phyloP scores from a whole-genome alignment of 2,797 vertebrate genomes.

The Helarctos malayanus region DNA sequence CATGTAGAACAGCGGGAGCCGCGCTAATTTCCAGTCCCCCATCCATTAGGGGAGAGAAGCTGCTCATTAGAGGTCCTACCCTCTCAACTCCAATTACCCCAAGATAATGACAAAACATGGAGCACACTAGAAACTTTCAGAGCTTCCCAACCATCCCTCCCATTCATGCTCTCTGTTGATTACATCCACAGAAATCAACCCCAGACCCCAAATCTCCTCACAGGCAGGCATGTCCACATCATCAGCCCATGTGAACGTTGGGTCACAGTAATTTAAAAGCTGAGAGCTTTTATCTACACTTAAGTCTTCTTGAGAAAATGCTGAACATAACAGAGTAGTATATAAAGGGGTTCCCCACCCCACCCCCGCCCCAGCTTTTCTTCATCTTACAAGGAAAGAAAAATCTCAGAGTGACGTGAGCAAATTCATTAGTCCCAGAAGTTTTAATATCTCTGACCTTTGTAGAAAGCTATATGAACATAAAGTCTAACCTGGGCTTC shows the following conservation, averaged over 20 bases:
- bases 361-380: neutral
- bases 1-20: conserved; percentile 69
- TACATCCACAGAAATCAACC: conserved; percentile 46
- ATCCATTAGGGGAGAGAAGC: conserved; percentile 68
- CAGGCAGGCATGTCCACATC: neutral
- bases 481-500: neutral
- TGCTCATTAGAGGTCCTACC: conserved; percentile 80
- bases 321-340: neutral
- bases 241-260: neutral
- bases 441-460: neutral
- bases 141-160: conserved; percentile 39
- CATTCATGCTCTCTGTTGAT: conserved; percentile 53
- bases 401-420: neutral
- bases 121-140: conserved; percentile 52
- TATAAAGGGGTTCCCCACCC: neutral
- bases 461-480: neutral
- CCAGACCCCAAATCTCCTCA: conserved; percentile 23
- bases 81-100: conserved; percentile 78
- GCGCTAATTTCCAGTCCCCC: conserved; percentile 69
- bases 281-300: neutral
- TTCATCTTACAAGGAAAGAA: neutral
- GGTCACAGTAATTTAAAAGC: neutral
- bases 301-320: conserved; percentile 42
- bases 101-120: conserved; percentile 74
- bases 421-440: neutral